Conservation (phyloP, 2,113 vertebrate genomes). For the Solea senegalensis region DNA sequence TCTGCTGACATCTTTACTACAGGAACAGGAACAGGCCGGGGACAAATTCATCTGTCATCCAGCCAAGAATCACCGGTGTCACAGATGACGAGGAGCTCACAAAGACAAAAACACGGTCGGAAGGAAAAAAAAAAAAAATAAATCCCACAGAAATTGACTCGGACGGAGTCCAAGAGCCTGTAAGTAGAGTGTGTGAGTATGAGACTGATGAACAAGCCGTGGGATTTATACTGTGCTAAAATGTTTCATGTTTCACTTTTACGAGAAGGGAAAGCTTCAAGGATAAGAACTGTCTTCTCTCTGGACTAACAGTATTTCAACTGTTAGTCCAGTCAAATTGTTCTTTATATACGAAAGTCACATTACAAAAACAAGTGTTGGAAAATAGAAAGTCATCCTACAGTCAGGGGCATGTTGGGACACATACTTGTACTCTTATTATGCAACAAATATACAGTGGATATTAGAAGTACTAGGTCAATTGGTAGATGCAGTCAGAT, state of each 20-base stretch:
- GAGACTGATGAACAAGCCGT: neutral
- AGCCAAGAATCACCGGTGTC: neutral
- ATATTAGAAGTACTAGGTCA: too few relatives aligned
- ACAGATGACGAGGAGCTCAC: neutral
- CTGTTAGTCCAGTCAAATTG: neutral
- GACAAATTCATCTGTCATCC: slow-evolving; percentile 4
- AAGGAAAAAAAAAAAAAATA: neutral
- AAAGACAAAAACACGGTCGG: neutral
- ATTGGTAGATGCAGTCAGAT: neutral
- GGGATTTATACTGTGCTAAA: neutral
- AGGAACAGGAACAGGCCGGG: neutral
- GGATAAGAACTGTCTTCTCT: neutral
- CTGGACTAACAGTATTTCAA: neutral
- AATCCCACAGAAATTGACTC: neutral
- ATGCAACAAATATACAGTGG: too few relatives aligned
- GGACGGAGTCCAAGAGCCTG: neutral
- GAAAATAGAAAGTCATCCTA: neutral
- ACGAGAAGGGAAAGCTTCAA: neutral
- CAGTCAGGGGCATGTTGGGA: neutral
- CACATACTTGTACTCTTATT: neutral
- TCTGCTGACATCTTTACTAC: slow-evolving; percentile 5
- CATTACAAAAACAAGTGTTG: neutral
- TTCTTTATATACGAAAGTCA: neutral
- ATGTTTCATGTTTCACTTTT: slow-evolving; percentile 1
- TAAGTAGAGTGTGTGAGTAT: neutral